Percentiles rank a stretch among this genome's conserved stretches.
These are phyloP conservation scores for Coecobrya sp. DNA, from an alignment of 2,888 invertebrate genomes.

Conservation along the genomic window DNA sequence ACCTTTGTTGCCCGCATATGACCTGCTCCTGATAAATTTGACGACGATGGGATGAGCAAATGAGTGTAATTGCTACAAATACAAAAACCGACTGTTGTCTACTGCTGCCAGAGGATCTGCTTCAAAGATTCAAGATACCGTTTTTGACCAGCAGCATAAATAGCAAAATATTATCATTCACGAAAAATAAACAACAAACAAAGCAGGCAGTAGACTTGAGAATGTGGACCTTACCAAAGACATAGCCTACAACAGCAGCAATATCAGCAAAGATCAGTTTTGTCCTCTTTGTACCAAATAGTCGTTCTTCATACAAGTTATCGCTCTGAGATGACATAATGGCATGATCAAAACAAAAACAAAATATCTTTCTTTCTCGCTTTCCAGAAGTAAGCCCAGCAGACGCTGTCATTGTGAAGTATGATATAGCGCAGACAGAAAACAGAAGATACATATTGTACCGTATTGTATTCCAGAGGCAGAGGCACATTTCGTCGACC, in stretches of 20 bases:
- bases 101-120: no score
- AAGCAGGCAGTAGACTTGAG: no score
- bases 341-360: conserved; percentile 1
- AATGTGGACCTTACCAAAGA: no score
- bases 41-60: not conserved
- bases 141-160: no score
- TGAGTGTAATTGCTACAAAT: not conserved
- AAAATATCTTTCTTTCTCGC: not conserved
- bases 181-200: no score
- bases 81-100: no score
- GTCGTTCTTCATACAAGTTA: not conserved
- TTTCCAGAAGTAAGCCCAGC: not conserved
- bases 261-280: no score
- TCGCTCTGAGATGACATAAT: not conserved
- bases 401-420: not conserved
- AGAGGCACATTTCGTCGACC: not conserved
- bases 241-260: no score
- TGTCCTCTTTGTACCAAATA: no score
- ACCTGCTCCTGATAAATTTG: not conserved
- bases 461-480: not conserved
- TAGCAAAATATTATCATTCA: no score
- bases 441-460: not conserved
- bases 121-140: no score
- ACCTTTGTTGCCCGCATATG: not conserved
- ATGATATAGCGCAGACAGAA: not conserved